Evolutionary conservation across 2,797 vertebrate species (phyloP).

Genomic region (Arnoldichthys spilopterus): DNA sequence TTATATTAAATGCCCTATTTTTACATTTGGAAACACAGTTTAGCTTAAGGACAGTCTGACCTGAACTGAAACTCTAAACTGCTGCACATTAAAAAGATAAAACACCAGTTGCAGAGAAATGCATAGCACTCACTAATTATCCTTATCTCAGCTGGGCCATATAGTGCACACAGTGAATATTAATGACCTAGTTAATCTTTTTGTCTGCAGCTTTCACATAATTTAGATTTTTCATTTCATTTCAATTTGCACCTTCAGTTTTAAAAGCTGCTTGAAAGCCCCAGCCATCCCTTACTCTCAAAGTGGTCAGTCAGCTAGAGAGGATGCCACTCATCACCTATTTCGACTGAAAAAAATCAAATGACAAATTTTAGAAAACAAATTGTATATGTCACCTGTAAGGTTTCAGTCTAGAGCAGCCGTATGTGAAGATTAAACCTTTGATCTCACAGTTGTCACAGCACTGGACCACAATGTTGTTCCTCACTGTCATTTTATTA

Average conservation of each 20-base stretch:
- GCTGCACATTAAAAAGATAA: not conserved
- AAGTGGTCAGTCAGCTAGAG: not conserved
- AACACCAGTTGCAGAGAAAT: not conserved
- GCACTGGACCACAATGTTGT: not conserved
- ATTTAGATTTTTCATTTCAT: not conserved
- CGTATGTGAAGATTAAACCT: not conserved
- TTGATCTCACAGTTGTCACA: not conserved
- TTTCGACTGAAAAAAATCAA: too few species aligned
- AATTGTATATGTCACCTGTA: too few species aligned
- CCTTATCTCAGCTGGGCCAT: not conserved
- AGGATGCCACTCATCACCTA: not conserved
- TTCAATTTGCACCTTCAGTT: not conserved
- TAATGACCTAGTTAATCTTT: not conserved
- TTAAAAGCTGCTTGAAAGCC: not conserved
- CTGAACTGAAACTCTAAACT: not conserved
- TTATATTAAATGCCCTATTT: not conserved
- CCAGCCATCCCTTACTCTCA: not conserved
- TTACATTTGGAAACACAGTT: not conserved
- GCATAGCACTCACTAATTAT: not conserved
- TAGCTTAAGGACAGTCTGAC: not conserved
- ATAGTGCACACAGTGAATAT: not conserved
- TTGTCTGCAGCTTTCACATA: not conserved
- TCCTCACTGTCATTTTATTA: constrained; percentile 18
- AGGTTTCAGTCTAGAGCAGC: not conserved
- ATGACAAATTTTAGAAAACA: too few species aligned